These are phyloP conservation scores for Sycobia sp. DNA, from an alignment of 1,140 invertebrate species.

Conservation along the genomic window DNA sequence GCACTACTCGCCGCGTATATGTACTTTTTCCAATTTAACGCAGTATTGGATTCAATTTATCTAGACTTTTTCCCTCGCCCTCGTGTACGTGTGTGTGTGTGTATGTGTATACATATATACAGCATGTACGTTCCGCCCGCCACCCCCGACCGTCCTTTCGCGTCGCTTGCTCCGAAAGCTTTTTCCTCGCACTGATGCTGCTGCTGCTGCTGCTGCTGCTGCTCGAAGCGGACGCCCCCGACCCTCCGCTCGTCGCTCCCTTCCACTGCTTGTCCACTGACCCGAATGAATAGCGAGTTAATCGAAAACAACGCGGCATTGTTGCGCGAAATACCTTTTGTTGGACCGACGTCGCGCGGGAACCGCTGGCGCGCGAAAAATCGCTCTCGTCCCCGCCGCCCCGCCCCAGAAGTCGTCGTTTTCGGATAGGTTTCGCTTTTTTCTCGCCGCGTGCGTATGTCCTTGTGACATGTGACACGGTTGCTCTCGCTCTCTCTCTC, in stretches of 20 bases:
- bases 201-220: too few species aligned
- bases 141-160: neutral
- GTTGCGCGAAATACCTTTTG: constrained; percentile 7
- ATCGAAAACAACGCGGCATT: constrained; percentile 23
- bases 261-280: constrained; percentile 3
- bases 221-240: too few species aligned
- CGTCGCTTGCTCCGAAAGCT: neutral
- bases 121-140: too few species aligned
- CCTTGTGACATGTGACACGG: too few species aligned
- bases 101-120: too few species aligned
- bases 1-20: too few species aligned
- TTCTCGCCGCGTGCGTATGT: neutral
- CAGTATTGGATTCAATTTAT: constrained; percentile 23
- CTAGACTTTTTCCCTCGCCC: constrained; percentile 6
- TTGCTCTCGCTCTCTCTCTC: too few species aligned
- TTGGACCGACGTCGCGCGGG: neutral
- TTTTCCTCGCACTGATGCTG: too few species aligned
- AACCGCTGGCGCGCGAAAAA: neutral
- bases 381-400: too few species aligned
- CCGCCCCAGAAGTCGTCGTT: neutral
- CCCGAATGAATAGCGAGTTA: constrained; percentile 22
- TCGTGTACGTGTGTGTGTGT: too few species aligned
- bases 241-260: neutral
- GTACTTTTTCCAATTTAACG: constrained; percentile 28
- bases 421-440: neutral